Evolutionary conservation across 2,113 vertebrate species (phyloP), one percentile per base, ranked within the genome.

Genomic region (Mobula hypostoma): DNA sequence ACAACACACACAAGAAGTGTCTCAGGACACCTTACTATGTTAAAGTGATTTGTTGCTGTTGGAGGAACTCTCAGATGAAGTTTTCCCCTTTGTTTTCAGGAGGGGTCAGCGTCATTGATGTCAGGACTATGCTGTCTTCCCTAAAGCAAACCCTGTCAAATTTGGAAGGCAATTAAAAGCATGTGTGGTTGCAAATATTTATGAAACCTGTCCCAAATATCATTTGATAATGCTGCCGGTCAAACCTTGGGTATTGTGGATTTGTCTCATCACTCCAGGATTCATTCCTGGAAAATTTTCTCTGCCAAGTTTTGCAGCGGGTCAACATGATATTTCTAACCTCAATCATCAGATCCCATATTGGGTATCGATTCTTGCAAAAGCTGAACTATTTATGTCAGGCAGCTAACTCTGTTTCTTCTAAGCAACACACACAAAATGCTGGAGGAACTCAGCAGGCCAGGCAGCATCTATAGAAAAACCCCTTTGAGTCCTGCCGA

Each of bases 111-210:
- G 29, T 21, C 83, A 61, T 14, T 61, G 56, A 87, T 61, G 9
- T 87, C 24, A 56, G 1, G 56, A 63, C 27, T 87, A 40, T 40
- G 56, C 82, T 58, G 29, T 8, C 56, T 27, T 27, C 83, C 1
- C 29, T 61, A 61, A 87, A 87, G 12, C 56, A 29, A 12, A 87
- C 83, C 83, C 83, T 27, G 5, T 15, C 7, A 5, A 61, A 87
- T 61, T 87, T 87, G 83, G 56, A 87, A 61, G 83, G 19, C 56
- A 61, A 87, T 87, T 29, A 61, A 61, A 61, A 87, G 58, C 24
- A 87, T 14, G 9, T 85, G 82, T 61, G 24, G 56, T 56, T 87
- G 83, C 48, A 87, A 87, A 87, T 87, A 87, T 87, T 87, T 85
- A 12, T 87, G 83, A 56, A 87, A 15, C 24, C 58, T 85, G 83